phyloP scores from a whole-genome alignment of 1,140 invertebrate genomes.

The Radopholus similis region DNA sequence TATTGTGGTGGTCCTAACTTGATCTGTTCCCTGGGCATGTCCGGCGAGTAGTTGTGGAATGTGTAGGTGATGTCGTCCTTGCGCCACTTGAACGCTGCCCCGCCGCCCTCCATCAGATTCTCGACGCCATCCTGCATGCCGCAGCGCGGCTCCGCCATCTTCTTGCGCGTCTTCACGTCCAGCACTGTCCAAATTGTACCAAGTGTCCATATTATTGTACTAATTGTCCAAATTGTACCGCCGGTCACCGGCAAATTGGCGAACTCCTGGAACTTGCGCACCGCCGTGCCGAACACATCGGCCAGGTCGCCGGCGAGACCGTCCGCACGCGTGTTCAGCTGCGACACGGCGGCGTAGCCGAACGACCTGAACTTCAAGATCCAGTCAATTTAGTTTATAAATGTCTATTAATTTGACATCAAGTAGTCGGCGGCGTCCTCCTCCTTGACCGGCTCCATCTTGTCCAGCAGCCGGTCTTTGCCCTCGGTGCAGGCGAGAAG shows the following conservation, averaged over 20 bases:
- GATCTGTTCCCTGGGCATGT: not conserved
- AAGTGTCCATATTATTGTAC: too few relatives aligned
- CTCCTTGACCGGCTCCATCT: conserved; percentile 1
- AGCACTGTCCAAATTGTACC: too few relatives aligned
- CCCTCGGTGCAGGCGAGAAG: too few relatives aligned
- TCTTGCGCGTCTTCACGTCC: conserved; percentile 33
- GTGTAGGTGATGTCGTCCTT: not conserved
- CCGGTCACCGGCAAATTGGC: conserved; percentile 33
- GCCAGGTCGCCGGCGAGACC: conserved; percentile 35
- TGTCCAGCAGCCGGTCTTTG: not conserved
- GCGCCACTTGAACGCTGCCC: not conserved
- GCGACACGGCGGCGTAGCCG: not conserved
- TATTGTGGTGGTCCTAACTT: too few relatives aligned
- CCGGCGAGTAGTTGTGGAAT: not conserved
- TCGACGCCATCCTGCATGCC: conserved; percentile 8
- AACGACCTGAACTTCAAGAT: too few relatives aligned
- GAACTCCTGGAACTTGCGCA: conserved; percentile 43
- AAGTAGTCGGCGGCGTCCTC: not conserved
- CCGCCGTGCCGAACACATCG: conserved; percentile 22
- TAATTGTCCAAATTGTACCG: too few relatives aligned
- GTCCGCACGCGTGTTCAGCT: not conserved
- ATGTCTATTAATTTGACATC: too few relatives aligned
- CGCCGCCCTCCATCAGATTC: not conserved
- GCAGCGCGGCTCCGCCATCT: conserved; percentile 37
- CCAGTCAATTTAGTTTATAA: too few relatives aligned